Evolutionary conservation across 1,140 invertebrate species (phyloP).

Genomic region (Cyclargus thomasi): DNA sequence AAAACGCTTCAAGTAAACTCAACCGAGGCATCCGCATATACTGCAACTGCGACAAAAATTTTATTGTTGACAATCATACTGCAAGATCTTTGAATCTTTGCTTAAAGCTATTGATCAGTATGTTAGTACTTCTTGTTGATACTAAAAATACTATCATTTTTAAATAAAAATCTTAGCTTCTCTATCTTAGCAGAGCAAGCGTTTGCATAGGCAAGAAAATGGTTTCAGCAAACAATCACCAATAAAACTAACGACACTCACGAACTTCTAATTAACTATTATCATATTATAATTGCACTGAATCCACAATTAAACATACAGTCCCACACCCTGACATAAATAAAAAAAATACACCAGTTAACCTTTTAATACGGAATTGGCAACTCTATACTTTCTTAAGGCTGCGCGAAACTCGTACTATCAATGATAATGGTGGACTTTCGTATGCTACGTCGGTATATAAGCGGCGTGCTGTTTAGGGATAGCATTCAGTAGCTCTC

Average conservation of each 20-base stretch:
- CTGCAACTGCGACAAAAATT: no score
- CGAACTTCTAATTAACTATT: not conserved
- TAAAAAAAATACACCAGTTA: constrained; percentile 9
- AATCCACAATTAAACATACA: constrained; percentile 10
- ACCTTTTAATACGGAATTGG: constrained; percentile 16
- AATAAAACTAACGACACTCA: not conserved
- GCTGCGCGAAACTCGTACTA: constrained; percentile 24
- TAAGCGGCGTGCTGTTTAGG: constrained; percentile 38
- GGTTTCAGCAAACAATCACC: not conserved
- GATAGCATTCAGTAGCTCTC: constrained; percentile 68
- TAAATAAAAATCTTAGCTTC: no score
- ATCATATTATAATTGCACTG: not conserved
- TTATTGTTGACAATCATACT: no score
- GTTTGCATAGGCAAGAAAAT: not conserved
- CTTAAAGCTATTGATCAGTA: no score
- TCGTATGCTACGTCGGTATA: constrained; percentile 45
- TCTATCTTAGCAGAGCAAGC: no score
- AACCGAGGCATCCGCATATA: no score
- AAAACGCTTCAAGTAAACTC: no score
- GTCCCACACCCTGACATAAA: constrained; percentile 15
- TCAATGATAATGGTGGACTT: constrained; percentile 44
- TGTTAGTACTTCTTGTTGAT: no score
- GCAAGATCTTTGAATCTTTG: no score
- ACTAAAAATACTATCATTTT: no score
- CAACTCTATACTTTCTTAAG: constrained; percentile 37